These are phyloP conservation scores for Dasypus novemcinctus DNA, from an alignment of 2,113 vertebrate genomes.

Conservation along the genomic window DNA sequence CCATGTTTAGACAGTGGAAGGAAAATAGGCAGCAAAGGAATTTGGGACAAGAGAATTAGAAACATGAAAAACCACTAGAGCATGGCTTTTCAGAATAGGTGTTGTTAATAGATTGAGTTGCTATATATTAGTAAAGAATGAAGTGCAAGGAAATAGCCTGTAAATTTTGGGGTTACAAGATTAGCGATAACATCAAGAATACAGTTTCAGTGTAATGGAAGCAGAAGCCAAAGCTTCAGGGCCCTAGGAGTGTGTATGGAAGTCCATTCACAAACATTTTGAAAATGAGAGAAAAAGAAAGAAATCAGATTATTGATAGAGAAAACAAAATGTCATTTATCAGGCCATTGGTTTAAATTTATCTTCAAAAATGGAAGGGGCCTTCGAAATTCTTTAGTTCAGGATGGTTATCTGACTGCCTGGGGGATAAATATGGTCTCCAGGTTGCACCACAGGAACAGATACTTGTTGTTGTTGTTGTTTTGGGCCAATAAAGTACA, in stretches of 20 bases:
- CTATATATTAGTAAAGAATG: conserved; percentile 25
- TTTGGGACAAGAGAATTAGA: conserved; percentile 54
- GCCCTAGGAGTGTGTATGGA: not conserved
- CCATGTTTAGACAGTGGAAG: not conserved
- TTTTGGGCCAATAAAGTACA: not conserved
- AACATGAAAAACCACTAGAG: conserved; percentile 25
- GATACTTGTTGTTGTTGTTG: not conserved
- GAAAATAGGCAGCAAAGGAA: not conserved
- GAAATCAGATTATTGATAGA: not conserved
- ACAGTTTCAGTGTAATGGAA: not conserved
- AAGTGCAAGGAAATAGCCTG: not conserved
- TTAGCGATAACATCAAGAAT: not conserved
- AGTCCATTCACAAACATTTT: not conserved
- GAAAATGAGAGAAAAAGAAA: not conserved
- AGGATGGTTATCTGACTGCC: not conserved
- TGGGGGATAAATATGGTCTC: not conserved
- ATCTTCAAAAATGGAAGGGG: not conserved
- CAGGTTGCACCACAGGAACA: not conserved
- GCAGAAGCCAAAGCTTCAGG: not conserved
- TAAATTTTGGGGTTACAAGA: not conserved
- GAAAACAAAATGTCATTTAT: not conserved
- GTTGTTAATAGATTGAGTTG: not conserved
- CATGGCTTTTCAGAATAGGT: not conserved
- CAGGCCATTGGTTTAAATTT: not conserved
- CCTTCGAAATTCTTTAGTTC: not conserved